These are phyloP conservation scores for Torymus tubicola DNA, from an alignment of 2,888 invertebrate genomes.

Conservation along the genomic window DNA sequence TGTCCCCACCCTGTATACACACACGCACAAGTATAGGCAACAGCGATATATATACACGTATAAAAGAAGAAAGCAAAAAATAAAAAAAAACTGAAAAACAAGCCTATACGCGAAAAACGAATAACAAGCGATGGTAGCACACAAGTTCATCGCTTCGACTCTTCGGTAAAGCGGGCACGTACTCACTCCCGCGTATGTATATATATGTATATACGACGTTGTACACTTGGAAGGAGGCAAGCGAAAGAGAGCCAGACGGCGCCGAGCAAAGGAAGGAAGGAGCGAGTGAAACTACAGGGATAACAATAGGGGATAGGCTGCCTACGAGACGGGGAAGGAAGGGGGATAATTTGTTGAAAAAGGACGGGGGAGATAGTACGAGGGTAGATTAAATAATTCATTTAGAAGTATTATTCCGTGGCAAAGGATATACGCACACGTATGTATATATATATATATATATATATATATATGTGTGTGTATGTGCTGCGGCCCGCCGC, in stretches of 20 bases:
- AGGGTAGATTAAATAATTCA: slow-evolving; percentile 47
- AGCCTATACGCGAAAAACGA: no score
- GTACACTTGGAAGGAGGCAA: slow-evolving; percentile 13
- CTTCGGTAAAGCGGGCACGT: slow-evolving; percentile 16
- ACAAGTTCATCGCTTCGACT: not conserved
- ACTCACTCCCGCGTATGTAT: not conserved
- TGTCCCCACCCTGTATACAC: no score
- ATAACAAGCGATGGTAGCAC: not conserved
- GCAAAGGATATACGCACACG: slow-evolving; percentile 25
- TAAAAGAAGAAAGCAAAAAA: no score
- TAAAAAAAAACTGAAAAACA: no score
- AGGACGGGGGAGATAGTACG: slow-evolving; percentile 1
- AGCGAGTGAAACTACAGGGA: slow-evolving; percentile 38
- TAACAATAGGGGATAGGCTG: slow-evolving; percentile 36
- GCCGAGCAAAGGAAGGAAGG: slow-evolving; percentile 3
- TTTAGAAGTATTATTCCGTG: slow-evolving; percentile 21
- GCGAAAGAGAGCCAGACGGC: slow-evolving; percentile 7
- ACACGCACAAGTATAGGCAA: no score
- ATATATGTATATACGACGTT: not conserved
- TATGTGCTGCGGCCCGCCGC: no score
- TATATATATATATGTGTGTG: no score
- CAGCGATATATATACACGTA: no score
- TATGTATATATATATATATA: not conserved
- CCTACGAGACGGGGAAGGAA: not conserved
- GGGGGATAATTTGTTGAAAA: slow-evolving; percentile 16